Evolutionary conservation across 2,797 vertebrate genomes (phyloP).

Genomic region (Rhyacichthys aspro): DNA sequence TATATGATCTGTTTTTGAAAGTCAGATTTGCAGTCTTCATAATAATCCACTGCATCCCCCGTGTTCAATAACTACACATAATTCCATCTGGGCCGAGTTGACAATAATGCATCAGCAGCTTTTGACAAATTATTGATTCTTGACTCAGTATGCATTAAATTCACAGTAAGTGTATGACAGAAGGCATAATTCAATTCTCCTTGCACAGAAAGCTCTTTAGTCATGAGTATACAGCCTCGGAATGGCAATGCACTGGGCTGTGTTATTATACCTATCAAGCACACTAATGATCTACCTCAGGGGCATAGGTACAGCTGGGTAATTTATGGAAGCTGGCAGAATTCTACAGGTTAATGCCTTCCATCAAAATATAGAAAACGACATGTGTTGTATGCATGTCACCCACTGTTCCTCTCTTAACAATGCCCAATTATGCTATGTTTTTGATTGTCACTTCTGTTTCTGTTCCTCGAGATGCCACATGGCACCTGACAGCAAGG

Average conservation of each 20-base stretch:
- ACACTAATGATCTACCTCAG: constrained; percentile 67
- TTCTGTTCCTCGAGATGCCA: constrained; percentile 42
- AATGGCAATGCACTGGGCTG: constrained; percentile 50
- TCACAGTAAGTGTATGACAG: constrained; percentile 61
- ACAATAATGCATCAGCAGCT: constrained; percentile 62
- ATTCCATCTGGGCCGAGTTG: constrained; percentile 46
- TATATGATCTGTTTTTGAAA: constrained; percentile 42
- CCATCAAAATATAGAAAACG: constrained; percentile 55
- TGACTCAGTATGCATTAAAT: constrained; percentile 59
- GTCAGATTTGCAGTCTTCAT: constrained; percentile 30
- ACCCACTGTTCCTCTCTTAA: constrained; percentile 27
- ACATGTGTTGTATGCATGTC: constrained; percentile 30
- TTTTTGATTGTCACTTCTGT: constrained; percentile 42
- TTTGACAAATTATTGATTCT: constrained; percentile 67
- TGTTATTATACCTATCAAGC: constrained; percentile 70
- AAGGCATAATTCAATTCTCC: constrained; percentile 64
- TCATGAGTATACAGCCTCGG: constrained; percentile 41
- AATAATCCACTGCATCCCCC: constrained; percentile 20
- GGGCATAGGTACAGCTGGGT: constrained; percentile 53
- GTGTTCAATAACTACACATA: constrained; percentile 34
- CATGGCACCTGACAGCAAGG: constrained; percentile 46
- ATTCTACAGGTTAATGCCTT: constrained; percentile 69
- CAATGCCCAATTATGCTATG: constrained; percentile 26
- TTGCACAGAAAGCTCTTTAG: constrained; percentile 49
- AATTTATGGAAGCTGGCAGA: constrained; percentile 64